Evolutionary conservation across 2,888 invertebrate species (phyloP).

Genomic region (Cremastobaeus sp.): DNA sequence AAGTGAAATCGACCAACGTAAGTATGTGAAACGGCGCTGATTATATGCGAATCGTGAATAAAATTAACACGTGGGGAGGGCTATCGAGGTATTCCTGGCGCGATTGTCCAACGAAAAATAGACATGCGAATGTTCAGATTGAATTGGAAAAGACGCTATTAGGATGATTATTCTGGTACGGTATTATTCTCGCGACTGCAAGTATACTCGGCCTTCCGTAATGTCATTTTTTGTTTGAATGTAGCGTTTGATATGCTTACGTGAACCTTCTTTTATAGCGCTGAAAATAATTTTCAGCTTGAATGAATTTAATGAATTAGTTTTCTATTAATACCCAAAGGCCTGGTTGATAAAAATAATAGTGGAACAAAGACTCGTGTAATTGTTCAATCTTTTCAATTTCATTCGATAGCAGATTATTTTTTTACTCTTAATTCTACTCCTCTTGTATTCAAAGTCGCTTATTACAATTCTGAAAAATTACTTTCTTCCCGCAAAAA

Average conservation of each 20-base stretch:
- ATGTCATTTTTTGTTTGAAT: constrained; percentile 42
- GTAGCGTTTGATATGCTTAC: constrained; percentile 11
- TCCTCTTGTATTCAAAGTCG: too few relatives aligned
- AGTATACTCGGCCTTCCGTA: constrained; percentile 65
- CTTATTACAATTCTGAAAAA: too few relatives aligned
- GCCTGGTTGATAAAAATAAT: constrained; percentile 37
- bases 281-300: constrained; percentile 49
- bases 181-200: constrained; percentile 63
- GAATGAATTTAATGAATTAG: constrained; percentile 46
- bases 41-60: constrained; percentile 72
- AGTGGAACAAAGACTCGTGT: background rate
- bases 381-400: too few relatives aligned
- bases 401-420: too few relatives aligned
- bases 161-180: constrained; percentile 69
- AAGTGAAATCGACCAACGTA: background rate
- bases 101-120: constrained; percentile 78
- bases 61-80: constrained; percentile 73
- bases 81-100: constrained; percentile 75
- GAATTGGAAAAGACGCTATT: constrained; percentile 74
- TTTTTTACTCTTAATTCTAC: too few relatives aligned
- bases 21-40: constrained; percentile 58
- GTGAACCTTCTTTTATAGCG: constrained; percentile 36
- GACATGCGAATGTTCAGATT: constrained; percentile 73
- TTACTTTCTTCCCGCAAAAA: too few relatives aligned
- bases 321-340: constrained; percentile 12